Evolutionary conservation across 2,113 vertebrate genomes (phyloP).

Genomic region (Pipra filicauda): DNA sequence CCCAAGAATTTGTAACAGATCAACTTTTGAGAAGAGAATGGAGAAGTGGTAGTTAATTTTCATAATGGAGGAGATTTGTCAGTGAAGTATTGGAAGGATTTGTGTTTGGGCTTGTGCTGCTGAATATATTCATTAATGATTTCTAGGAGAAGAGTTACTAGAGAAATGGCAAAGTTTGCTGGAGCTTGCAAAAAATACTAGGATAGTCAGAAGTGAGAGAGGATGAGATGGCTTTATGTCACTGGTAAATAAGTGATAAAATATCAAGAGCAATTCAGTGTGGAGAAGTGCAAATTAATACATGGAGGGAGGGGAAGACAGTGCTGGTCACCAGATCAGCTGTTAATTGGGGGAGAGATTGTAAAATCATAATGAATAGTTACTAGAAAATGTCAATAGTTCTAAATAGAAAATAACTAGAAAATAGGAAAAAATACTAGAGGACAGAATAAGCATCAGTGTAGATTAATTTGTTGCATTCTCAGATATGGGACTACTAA

Average conservation of each 20-base stretch:
- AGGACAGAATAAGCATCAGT: background rate
- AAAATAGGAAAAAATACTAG: background rate
- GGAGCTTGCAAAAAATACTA: background rate
- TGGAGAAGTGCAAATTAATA: background rate
- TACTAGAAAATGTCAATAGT: background rate
- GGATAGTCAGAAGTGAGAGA: background rate
- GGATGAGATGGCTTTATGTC: background rate
- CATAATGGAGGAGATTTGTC: background rate
- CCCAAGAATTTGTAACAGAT: background rate
- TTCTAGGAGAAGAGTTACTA: background rate
- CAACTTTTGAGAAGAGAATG: background rate
- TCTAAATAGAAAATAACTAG: background rate
- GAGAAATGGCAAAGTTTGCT: background rate
- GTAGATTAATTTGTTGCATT: background rate
- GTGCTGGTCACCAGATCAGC: background rate
- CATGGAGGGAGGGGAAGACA: fast-evolving
- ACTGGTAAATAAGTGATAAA: background rate
- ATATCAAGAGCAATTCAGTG: background rate
- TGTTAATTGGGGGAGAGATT: background rate
- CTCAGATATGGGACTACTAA: background rate
- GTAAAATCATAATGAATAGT: background rate
- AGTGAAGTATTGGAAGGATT: background rate
- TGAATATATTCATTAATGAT: background rate
- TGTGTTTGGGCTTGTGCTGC: background rate
- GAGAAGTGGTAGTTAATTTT: background rate